phyloP scores from a whole-genome alignment of 2,797 vertebrate species.

The Erithacus rubecula region DNA sequence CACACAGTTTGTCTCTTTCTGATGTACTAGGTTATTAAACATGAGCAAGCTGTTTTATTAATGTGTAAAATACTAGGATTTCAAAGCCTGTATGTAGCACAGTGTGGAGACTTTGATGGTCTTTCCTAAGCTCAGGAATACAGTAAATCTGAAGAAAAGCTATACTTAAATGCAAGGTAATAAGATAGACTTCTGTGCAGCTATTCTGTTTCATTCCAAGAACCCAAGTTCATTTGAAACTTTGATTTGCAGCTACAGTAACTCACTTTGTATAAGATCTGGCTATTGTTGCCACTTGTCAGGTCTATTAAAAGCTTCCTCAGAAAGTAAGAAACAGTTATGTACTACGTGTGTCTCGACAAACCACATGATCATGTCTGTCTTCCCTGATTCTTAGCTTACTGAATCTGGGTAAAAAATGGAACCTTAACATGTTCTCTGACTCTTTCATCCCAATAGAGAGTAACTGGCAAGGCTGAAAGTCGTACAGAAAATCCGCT shows the following conservation, averaged over 20 bases:
- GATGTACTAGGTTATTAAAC: neutral
- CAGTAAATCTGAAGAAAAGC: neutral
- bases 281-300: neutral
- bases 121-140: neutral
- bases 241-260: constrained; percentile 14
- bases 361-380: neutral
- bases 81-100: neutral
- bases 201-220: neutral
- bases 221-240: neutral
- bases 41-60: neutral
- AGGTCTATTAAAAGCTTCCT: constrained; percentile 4
- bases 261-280: neutral
- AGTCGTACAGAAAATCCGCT: constrained; percentile 33
- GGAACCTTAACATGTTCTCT: neutral
- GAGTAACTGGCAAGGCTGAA: constrained; percentile 34
- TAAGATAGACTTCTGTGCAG: neutral
- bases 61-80: neutral
- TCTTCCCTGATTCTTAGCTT: neutral
- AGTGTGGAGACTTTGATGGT: neutral
- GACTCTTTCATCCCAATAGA: neutral
- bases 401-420: neutral
- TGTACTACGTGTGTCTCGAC: neutral
- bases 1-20: neutral
- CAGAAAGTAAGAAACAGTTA: neutral
- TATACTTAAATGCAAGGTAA: neutral